Percentiles rank a stretch among this genome's conserved stretches.
These are phyloP conservation scores for Scaeva pyrastri DNA, from an alignment of 2,888 invertebrate genomes.

Conservation along the genomic window DNA sequence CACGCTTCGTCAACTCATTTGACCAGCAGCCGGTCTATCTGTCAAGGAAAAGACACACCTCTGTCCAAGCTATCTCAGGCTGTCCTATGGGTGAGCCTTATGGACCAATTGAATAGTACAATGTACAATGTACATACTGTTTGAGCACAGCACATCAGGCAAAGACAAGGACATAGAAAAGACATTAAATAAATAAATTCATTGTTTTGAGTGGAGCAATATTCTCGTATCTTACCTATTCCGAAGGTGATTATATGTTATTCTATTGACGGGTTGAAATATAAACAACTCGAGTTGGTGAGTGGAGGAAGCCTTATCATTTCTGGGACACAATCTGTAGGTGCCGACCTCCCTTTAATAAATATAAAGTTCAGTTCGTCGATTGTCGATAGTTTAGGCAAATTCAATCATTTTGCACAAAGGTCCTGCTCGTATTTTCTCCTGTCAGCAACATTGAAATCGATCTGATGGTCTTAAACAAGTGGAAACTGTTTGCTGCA, in stretches of 20 bases:
- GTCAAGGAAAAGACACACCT: slow-evolving; percentile 16
- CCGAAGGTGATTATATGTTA: slow-evolving; percentile 63
- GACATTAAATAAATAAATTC: slow-evolving; percentile 70
- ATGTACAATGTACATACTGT: slow-evolving; percentile 7
- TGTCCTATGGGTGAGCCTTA: not conserved
- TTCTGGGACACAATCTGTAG: slow-evolving; percentile 18
- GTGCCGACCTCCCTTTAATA: not conserved
- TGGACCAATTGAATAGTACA: slow-evolving; percentile 23
- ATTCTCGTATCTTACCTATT: slow-evolving; percentile 20
- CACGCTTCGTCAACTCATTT: slow-evolving; percentile 60
- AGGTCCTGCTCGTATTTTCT: slow-evolving; percentile 49
- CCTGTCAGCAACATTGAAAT: slow-evolving; percentile 63
- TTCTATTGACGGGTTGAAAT: slow-evolving; percentile 31
- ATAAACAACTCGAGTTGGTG: slow-evolving; percentile 9
- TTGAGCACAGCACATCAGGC: no score
- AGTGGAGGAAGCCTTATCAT: slow-evolving; percentile 49
- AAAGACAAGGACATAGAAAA: slow-evolving; percentile 36
- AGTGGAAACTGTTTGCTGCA: slow-evolving; percentile 39
- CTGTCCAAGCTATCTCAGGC: not conserved
- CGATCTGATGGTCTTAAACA: slow-evolving; percentile 67
- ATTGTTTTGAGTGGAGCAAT: slow-evolving; percentile 58
- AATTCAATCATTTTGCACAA: slow-evolving; percentile 74
- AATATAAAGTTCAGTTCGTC: slow-evolving; percentile 2
- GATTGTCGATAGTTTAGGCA: slow-evolving; percentile 44
- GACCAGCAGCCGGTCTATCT: slow-evolving; percentile 46